Evolutionary conservation across 2,888 invertebrate genomes (phyloP), one percentile per base, ranked within the genome.

Genomic region (Sipunculus nudus): DNA sequence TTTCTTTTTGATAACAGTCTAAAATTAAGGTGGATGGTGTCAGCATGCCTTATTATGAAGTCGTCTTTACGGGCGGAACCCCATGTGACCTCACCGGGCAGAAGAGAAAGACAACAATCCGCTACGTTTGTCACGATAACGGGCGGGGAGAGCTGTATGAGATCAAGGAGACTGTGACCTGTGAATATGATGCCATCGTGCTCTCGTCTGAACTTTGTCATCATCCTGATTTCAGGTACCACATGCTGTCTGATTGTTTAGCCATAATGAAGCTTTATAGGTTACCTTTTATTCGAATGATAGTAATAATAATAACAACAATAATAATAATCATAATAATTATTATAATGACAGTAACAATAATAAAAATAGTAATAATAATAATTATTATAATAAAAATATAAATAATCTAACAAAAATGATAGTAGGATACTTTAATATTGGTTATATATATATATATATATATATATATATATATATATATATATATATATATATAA

Each of bases 121-220:
- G 91, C 0, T 97, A 96, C 77, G 92, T 96, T 0, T 97, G 97
- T 85, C 93, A 81, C 48, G 88, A 88, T 3, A 91, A 92, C 73
- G 93, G 94, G 2, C 92, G 93, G 75, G 93, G 95, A 73, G 96
- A 96, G 79, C 90, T 97, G 2, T 94, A 92, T 79, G 93, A 93
- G 0, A 88, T 97, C 63, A 96, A 96, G 78, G 97, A 97, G 84
- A 92, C 90, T 0, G 91, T 94, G 0, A 94, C 93, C 0, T 98
- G 98, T 79, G 92, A 94, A 82, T 98, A 98, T 80, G 96, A 97
- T 84, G 90, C 90, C 2, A 89, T 97, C 16, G 91, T 98, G 16
- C 86, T 96, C 25, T 93, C 96, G 0, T 91, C 93, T 0, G 84
- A 91, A 10, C 86, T 99, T 0, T 99, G 99, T 78, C 86, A 87